Base-by-base conservation (phyloP, 2,888 invertebrate genomes). In the Smittia sp. region DNA sequence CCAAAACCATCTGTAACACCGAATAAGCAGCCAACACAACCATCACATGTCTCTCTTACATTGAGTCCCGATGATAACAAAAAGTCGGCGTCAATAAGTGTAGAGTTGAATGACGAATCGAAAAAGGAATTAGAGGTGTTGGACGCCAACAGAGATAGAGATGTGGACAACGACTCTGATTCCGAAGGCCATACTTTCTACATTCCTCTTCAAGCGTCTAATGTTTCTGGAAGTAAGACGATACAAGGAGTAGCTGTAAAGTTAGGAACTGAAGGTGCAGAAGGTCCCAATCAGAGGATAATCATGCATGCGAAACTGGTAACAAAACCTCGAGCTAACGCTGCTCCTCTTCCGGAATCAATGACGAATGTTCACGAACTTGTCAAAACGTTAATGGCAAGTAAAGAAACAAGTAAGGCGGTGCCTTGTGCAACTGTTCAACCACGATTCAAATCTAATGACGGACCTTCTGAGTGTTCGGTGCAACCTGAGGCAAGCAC, bases 241-340 rank as follows among this genome's bases (percentile, higher is more conserved):
- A 87, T 87, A 74, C 87, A 88, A 77, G 88, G 88, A 0, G 88
- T 88, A 0, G 87, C 88, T 1, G 87, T 88, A 1, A 88, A 88
- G 78, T 78, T 89, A 41, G 88, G 87, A 0, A 86, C 88, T 0
- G 87, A 88, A 77, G 88, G 88, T 1, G 85, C 86, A 0, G 85
- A 85, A 52, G 87, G 87, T 1, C 86, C 87, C 0, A 87, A 88
- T 78, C 88, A 88, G 74, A 83, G 86, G 75, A 87, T 88, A 13
- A 81, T 83, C 1, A 85, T 88, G 83, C 85, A 86, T 76, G 88
- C 88, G 0, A 88, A 88, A 70, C 79, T 88, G 11, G 88, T 88
- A 9, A 88, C 88, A 0, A 88, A 88, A 78, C 84, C 87, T 3
- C 85, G 82, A 76, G 81, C 83, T 79, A 82, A 82, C 73, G 77